Base-by-base conservation (phyloP, 1,140 invertebrate genomes). In the Euura saliciscinereae region DNA sequence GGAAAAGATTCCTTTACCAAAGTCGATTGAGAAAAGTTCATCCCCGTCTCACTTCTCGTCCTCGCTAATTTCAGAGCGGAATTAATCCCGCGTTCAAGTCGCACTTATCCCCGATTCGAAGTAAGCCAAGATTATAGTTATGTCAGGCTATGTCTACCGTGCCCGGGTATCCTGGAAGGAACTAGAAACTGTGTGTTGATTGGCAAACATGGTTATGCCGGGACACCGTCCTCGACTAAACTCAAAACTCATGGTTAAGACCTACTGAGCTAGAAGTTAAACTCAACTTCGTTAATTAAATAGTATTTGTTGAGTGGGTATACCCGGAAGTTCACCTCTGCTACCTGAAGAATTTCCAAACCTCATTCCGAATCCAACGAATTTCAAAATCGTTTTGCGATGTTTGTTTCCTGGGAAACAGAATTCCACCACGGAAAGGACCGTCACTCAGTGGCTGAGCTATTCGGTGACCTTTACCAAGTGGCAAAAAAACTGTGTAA, bases 401-500 rank as follows among this genome's bases (percentile, higher is more conserved):
- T 10, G 13, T 64, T 64, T 64, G 8, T 10, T 13, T 64, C 59
- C 8, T 28, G 28, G 28, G 28, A 28, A 28, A 28, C 28, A 28
- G 28, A 28, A 28, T 28, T 28, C 28, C 28, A 28, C 13, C 0
- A 59, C 46, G 46, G 46, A 51, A 51, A 51, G n/a, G 46, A 51
- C 46, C 46, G 28, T 28, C 28, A 28, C 28, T 28, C 28, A 28
- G 28, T 28, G 28, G 28, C 28, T 28, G 28, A 28, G 28, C 0
- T 28, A 28, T 28, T 28, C 28, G 28, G 28, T 28, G 28, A 28
- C 28, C 28, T 28, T 28, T 28, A 51, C 7, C 72, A 68, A 72
- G 59, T 71, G 71, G 51, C 51, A 68, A 43, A 69, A 69, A 69
- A 70, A 75, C 66, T 69, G 65, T 43, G 65, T 28, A 28, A 28